Conservation (phyloP, 2,888 invertebrate genomes). For the Drosophila setosimentum region DNA sequence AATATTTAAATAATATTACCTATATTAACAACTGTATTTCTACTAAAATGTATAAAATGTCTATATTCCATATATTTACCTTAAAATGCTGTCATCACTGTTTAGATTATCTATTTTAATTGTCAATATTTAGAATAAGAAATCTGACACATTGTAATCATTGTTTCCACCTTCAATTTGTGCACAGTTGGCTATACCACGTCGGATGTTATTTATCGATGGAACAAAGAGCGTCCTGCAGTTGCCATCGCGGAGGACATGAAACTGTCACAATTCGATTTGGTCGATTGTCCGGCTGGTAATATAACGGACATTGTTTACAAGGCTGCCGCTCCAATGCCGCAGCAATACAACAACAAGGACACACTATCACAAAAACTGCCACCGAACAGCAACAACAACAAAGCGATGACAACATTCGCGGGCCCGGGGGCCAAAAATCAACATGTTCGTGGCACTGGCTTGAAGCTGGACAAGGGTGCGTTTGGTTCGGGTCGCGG, state of each 20-base stretch:
- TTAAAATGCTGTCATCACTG: constrained; percentile 10
- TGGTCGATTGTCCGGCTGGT: constrained; percentile 90
- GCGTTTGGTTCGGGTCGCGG: constrained; percentile 70
- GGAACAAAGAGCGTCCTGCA: constrained; percentile 89
- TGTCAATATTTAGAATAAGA: constrained; percentile 44
- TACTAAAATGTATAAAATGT: background rate
- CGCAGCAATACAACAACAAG: constrained; percentile 61
- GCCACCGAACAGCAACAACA: constrained; percentile 54
- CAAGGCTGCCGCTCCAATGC: constrained; percentile 81
- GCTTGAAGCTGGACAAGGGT: constrained; percentile 80
- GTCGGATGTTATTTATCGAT: constrained; percentile 90
- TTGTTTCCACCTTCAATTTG: constrained; percentile 1
- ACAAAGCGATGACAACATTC: constrained; percentile 70
- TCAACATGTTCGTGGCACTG: constrained; percentile 81
- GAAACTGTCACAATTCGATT: constrained; percentile 93
- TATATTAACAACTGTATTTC: background rate
- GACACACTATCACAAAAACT: constrained; percentile 46
- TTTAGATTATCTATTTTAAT: constrained; percentile 24
- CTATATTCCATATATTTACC: background rate
- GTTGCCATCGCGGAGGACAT: constrained; percentile 93
- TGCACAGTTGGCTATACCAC: constrained; percentile 90
- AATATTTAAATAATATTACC: background rate
- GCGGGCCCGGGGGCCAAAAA: constrained; percentile 80
- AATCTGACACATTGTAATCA: constrained; percentile 27
- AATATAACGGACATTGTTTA: constrained; percentile 87